Conservation (phyloP, 2,888 invertebrate species). For the Lacanobia wlatinum region DNA sequence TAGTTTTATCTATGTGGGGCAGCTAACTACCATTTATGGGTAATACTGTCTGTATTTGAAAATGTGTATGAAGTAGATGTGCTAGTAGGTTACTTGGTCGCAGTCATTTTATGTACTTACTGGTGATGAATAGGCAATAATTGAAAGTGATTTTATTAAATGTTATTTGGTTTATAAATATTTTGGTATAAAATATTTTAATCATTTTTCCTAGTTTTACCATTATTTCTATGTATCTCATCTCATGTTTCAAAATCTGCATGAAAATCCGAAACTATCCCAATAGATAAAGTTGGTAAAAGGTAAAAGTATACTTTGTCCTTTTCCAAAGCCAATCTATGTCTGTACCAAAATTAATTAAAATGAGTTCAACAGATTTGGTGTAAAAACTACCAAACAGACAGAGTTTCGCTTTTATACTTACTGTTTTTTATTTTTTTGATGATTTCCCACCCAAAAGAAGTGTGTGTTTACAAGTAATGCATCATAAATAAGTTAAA, state of each 20-base stretch:
- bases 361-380: no score
- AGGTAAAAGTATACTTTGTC: no score
- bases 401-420: no score
- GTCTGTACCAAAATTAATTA: no score
- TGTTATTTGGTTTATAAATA: conserved; percentile 52
- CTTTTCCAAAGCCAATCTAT: no score
- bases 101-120: conserved; percentile 55
- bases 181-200: conserved; percentile 27
- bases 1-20: background rate
- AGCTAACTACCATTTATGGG: conserved; percentile 13
- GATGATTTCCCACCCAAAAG: no score
- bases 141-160: conserved; percentile 32
- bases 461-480: no score
- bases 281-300: no score
- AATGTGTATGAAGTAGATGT: conserved; percentile 17
- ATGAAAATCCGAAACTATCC: no score
- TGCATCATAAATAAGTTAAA: no score
- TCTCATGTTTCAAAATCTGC: background rate
- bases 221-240: background rate
- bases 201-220: conserved; percentile 11
- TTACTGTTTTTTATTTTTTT: no score
- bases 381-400: no score
- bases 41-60: conserved; percentile 6
- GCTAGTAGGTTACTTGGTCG: conserved; percentile 25
- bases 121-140: conserved; percentile 45